Evolutionary conservation across 2,113 vertebrate species (phyloP), one percentile per base, ranked within the genome.

Genomic region (Mugil cephalus): DNA sequence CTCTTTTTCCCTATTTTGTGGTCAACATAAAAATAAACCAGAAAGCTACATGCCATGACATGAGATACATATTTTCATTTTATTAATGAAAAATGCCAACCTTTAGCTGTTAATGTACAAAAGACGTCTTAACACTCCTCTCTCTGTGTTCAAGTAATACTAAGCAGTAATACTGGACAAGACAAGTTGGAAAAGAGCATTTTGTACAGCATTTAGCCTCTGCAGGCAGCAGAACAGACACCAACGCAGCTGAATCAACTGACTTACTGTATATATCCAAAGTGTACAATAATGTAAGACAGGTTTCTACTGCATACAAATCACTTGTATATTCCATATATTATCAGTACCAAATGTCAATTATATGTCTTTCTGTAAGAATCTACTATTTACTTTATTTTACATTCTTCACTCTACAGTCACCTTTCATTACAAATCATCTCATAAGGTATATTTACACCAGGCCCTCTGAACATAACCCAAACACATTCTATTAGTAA

Each of bases 71-170:
- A 58, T 85, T 82, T 85, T 63, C 59, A 59, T 86, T 89, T 90
- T 87, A 87, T 85, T 83, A 43, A 82, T 78, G 76, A 74, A 81
- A 88, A 85, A 69, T n/a, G 45, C 0, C 56, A 69, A 86, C 66
- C 66, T 74, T 88, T 30, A 83, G 74, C 82, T 77, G 74, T 81
- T 89, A 82, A 86, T 85, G 77, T 80, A 87, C 74, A 88, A 81
- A 85, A 80, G 24, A 78, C 46, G 18, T 61, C 58, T 48, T 38
- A 50, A 1, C 78, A n/a, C 19, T 56, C 19, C 69, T 63, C 62
- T 58, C 14, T 73, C 34, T 13, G 48, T 5, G 17, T 39, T 51
- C 40, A 54, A 67, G 60, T 51, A 40, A 56, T 13, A 65, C 30
- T 64, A 45, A 68, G 42, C 71, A 34, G 63, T 60, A 60, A 80